Percentiles rank a stretch among this genome's conserved stretches.
These are phyloP conservation scores for Glyptemys insculpta DNA, from an alignment of 2,797 vertebrate species.

Conservation along the genomic window DNA sequence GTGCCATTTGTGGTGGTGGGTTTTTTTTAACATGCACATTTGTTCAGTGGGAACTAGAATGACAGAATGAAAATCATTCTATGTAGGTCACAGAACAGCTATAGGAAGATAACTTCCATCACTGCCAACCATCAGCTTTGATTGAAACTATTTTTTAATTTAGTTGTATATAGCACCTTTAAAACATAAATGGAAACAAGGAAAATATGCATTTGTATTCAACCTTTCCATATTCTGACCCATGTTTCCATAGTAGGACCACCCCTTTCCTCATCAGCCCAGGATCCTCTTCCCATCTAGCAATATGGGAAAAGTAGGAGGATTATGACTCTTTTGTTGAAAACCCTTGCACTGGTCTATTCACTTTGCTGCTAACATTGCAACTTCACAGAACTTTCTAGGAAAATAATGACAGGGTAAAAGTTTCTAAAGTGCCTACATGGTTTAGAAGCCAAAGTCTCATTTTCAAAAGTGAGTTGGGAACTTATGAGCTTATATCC, in stretches of 20 bases:
- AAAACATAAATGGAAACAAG: background rate
- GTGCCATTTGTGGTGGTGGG: background rate
- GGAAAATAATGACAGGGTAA: background rate
- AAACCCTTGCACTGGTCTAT: background rate
- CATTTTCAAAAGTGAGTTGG: background rate
- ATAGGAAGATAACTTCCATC: background rate
- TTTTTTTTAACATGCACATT: background rate
- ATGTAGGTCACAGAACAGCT: background rate
- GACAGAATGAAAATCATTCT: background rate
- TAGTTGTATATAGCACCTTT: background rate
- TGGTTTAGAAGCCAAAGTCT: rapidly evolving
- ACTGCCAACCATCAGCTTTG: background rate
- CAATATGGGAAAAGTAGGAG: background rate
- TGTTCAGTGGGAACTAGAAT: background rate
- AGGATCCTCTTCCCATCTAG: background rate
- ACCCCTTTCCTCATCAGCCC: background rate
- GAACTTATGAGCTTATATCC: no score
- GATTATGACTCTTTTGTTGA: background rate
- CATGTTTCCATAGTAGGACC: background rate
- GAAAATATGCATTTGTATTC: background rate
- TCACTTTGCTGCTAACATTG: background rate
- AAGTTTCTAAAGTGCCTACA: background rate
- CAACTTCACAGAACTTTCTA: background rate
- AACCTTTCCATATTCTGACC: background rate
- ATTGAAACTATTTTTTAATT: background rate